A percentile compares a stretch with the other conserved stretches of the same genome.
Conservation (phyloP, 2,797 vertebrate species). For the Euphonia xanthogaster region DNA sequence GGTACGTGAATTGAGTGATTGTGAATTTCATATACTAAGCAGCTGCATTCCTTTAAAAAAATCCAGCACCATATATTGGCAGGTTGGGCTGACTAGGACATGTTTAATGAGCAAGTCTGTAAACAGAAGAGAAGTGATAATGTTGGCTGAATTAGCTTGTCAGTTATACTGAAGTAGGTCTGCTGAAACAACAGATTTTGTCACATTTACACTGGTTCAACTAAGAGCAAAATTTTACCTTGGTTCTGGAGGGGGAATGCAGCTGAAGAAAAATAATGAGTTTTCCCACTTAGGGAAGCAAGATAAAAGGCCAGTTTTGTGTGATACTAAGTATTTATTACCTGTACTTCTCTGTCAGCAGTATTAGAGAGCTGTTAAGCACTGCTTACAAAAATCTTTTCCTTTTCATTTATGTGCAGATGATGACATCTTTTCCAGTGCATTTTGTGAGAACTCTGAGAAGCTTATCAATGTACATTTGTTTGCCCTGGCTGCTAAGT, state of each 20-base stretch:
- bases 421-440: constrained; percentile 65
- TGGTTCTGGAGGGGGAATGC: not conserved
- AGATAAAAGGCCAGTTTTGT: not conserved
- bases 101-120: not conserved
- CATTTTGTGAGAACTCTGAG: constrained; percentile 83
- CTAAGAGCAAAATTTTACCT: not conserved
- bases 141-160: not conserved
- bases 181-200: constrained; percentile 11
- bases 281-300: not conserved
- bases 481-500: constrained; percentile 80
- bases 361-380: not conserved
- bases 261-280: not conserved
- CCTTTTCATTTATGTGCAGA: constrained; percentile 54
- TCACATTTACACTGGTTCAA: not conserved
- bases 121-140: not conserved
- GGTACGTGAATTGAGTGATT: not conserved
- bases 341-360: not conserved
- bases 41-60: not conserved
- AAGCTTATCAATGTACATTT: constrained; percentile 79
- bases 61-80: not conserved
- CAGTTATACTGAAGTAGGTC: not conserved
- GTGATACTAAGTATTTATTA: not conserved
- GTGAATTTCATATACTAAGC: constrained; percentile 12
- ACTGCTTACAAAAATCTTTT: not conserved
- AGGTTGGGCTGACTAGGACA: not conserved